Conservation (phyloP, 1,140 invertebrate species). For the Gonatopus flavifemur region DNA sequence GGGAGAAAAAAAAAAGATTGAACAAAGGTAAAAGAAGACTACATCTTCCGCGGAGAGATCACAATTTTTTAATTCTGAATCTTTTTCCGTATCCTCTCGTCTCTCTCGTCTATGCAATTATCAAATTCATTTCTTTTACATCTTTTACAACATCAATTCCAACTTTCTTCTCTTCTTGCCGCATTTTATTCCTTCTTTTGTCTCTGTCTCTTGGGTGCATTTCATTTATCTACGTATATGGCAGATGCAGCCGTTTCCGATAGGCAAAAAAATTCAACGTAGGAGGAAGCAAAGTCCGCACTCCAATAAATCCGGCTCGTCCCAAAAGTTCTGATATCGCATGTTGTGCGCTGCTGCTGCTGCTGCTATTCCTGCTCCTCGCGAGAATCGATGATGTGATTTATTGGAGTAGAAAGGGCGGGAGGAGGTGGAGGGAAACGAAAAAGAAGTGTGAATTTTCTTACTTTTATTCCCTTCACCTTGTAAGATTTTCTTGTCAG, state of each 20-base stretch:
- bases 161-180: neutral
- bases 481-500: no score
- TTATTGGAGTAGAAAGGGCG: no score
- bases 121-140: no score
- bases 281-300: neutral
- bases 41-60: neutral
- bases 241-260: slow-evolving; percentile 28
- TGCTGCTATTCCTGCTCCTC: no score
- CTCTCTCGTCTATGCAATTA: no score
- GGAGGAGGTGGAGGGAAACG: no score
- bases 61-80: neutral
- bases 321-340: slow-evolving; percentile 21
- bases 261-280: slow-evolving; percentile 29
- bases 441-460: no score
- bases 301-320: slow-evolving; percentile 32
- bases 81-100: neutral
- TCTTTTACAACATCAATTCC: neutral
- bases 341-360: no score
- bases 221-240: slow-evolving; percentile 32
- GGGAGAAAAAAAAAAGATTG: no score
- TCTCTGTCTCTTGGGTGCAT: slow-evolving; percentile 13
- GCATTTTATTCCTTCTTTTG: no score
- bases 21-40: neutral
- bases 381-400: neutral
- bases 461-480: no score